Evolutionary conservation across 2,797 vertebrate species (phyloP), one percentile per base, ranked within the genome.

Genomic region (Lemur catta): DNA sequence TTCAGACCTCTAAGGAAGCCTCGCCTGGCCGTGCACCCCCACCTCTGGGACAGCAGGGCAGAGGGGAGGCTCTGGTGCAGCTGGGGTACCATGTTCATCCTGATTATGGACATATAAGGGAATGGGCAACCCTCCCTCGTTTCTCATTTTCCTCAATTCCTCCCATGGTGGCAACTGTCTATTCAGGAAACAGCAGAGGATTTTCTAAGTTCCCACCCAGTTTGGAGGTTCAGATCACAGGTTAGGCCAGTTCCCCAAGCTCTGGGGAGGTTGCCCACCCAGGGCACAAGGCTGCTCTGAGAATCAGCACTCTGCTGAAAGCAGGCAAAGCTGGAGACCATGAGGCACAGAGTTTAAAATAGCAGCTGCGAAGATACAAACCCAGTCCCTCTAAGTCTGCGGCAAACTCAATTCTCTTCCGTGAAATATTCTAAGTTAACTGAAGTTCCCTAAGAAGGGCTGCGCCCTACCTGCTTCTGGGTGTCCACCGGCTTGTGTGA

Each of bases 81-180:
- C 28, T 35, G 13, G 9, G 63, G 26, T 24, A 17, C 22, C 22
- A 9, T 0, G 1, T 4, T 13, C 0, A 4, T 33, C 7, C 30
- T 33, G 52, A 18, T 18, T 57, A 26, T 12, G 13, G 46, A 71
- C 15, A 52, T 8, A 9, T 0, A 5, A 82, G 9, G 26, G 2
- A 48, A 71, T 6, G 28, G 30, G 30, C 50, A 43, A 33, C 12
- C 12, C 0, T 1, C 30, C 12, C 6, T 38, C 28, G 48, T 33
- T 75, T 63, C 81, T 52, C 41, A 15, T 15, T 24, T 57, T 28
- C 71, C 30, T 33, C 18, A 7, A 74, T 80, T 78, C 46, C 52
- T 86, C 48, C 67, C 52, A 4, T 7, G 15, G 12, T 61, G 59
- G 4, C 69, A 57, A 65, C 3, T 22, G n/a, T 43, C 86, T 13